phyloP scores from a whole-genome alignment of 2,888 invertebrate species.

The Ischnura elegans region DNA sequence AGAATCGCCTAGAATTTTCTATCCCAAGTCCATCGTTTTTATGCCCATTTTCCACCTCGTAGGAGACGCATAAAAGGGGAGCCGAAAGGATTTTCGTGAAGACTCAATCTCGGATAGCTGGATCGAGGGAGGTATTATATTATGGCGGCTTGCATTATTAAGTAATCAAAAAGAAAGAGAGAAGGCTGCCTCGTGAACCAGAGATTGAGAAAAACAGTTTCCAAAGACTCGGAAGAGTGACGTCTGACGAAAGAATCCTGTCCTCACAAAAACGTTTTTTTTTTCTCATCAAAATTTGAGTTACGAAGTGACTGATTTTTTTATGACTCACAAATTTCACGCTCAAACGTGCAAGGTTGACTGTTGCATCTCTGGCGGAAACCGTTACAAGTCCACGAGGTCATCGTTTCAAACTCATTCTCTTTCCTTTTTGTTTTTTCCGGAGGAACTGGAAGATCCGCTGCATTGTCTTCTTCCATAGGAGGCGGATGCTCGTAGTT shows the following conservation, averaged over 20 bases:
- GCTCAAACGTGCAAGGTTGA: background rate
- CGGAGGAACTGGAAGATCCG: background rate
- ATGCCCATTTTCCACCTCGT: background rate
- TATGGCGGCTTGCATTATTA: background rate
- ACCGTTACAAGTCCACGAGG: slow-evolving; percentile 34
- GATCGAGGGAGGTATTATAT: background rate
- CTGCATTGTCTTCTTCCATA: background rate
- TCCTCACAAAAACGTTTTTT: background rate
- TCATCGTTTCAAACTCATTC: slow-evolving; percentile 8
- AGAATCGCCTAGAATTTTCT: background rate
- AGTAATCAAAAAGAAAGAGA: background rate
- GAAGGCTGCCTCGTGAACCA: background rate
- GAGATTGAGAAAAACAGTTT: background rate
- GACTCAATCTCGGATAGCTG: background rate
- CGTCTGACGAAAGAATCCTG: slow-evolving; percentile 6
- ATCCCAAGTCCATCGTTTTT: background rate
- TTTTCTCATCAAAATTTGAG: background rate
- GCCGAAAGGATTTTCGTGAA: background rate
- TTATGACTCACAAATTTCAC: background rate
- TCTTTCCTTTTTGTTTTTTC: background rate
- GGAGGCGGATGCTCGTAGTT: background rate
- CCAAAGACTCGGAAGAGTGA: background rate
- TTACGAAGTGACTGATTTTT: background rate
- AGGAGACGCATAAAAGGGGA: background rate
- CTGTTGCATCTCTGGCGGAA: slow-evolving; percentile 14